Evolutionary conservation across 2,888 invertebrate genomes (phyloP), one percentile per base, ranked within the genome.

Genomic region (Hyposoter didymator): DNA sequence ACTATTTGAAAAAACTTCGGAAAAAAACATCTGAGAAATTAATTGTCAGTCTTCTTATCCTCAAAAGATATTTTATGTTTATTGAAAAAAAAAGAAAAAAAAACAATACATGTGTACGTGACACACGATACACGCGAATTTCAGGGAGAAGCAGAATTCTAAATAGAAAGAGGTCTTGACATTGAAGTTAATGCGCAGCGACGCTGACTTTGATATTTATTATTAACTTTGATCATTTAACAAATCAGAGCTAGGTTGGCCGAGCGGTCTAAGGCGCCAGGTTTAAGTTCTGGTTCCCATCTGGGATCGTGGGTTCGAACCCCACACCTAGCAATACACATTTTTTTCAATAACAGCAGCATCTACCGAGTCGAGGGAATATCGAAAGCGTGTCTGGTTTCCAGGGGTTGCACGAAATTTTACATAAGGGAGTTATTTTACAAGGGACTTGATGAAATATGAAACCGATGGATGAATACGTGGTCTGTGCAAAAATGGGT

Each of bases 261-360:
- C 95, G 95, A 95, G 95, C 95, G 95, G 95, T 95, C 95, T 95
- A 95, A 95, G 95, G 95, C 95, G 95, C 95, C 95, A 95, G 95
- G 95, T 95, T 95, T 95, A 95, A 95, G 95, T 94, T 95, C 95
- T 95, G 95, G 95, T 95, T 95, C 95, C 94, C 95, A 94, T 93
- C 92, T 94, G 95, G 95, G 95, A 95, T 95, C 95, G 95, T 95
- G 95, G 95, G 95, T 95, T 95, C 95, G 95, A 95, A 95, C 95
- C 95, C 95, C 95, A 95, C 95, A 95, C 95, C 95, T 95, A 95
- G 95, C 95, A 95, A 59, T 5, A 73, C 45, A 12, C 43, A 59
- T 59, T 73, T 73, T 73, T 73, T 73, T 43, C 55, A 73, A 73
- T 17, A 22, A 45, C 17, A 14, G 2, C 7, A 14, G 39, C 22